Percentiles rank a stretch among this genome's conserved stretches.
These are phyloP conservation scores for Macrotis lagotis DNA, from an alignment of 2,113 vertebrate genomes.

Conservation along the genomic window DNA sequence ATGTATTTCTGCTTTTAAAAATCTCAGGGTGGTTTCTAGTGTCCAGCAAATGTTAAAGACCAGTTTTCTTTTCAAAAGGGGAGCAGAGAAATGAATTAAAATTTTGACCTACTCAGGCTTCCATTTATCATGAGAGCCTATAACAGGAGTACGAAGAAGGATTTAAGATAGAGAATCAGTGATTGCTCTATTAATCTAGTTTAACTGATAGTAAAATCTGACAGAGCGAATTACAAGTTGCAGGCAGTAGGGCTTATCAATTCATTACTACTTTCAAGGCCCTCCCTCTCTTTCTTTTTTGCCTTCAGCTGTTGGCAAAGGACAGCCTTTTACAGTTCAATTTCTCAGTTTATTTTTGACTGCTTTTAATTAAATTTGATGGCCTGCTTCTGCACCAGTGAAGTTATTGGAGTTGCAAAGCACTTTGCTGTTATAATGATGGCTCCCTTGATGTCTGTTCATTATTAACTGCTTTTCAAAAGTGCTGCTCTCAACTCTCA, in stretches of 20 bases:
- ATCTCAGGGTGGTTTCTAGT: conserved; percentile 53
- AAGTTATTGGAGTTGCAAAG: conserved; percentile 84
- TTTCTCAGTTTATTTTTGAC: conserved; percentile 88
- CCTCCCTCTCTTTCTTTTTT: conserved; percentile 75
- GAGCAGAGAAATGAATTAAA: conserved; percentile 76
- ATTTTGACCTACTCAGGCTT: conserved; percentile 77
- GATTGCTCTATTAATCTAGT: conserved; percentile 84
- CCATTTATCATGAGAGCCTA: conserved; percentile 69
- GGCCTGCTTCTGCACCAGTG: conserved; percentile 80
- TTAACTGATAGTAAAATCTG: conserved; percentile 84
- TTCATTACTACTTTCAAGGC: conserved; percentile 83
- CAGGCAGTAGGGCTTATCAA: conserved; percentile 81
- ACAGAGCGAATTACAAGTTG: conserved; percentile 82
- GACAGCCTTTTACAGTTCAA: conserved; percentile 82
- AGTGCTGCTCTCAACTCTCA: conserved; percentile 80
- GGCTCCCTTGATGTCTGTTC: conserved; percentile 85
- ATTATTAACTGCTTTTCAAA: conserved; percentile 88
- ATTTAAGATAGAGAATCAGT: conserved; percentile 80
- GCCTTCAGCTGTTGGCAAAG: conserved; percentile 82
- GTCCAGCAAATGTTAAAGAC: conserved; percentile 60
- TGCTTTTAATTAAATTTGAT: conserved; percentile 91
- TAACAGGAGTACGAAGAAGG: conserved; percentile 65
- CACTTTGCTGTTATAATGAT: conserved; percentile 85
- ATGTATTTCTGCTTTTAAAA: conserved; percentile 72
- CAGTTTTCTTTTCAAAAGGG: conserved; percentile 77